Evolutionary conservation across 1,140 invertebrate species (phyloP).

Genomic region (Apis mellifera): Amel_HAv3.1 CM009934.2:10591001-10591500

Average conservation of each 20-base stretch:
- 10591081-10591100: constrained; percentile 3
- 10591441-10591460: too few species aligned
- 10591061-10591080: constrained; percentile 10
- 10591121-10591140: too few species aligned
- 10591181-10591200: background rate
- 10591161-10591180: background rate
- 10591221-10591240: background rate
- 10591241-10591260: constrained; percentile 13
- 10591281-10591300: background rate
- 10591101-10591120: background rate
- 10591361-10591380: background rate
- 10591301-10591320: background rate
- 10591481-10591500: too few species aligned
- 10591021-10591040: constrained; percentile 60
- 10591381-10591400: background rate
- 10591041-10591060: constrained; percentile 21
- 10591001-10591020: constrained; percentile 69
- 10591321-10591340: background rate
- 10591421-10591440: too few species aligned
- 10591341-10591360: background rate
- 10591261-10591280: background rate
- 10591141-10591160: background rate
- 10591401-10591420: background rate
- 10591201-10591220: constrained; percentile 1
- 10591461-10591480: too few species aligned